A percentile compares a stretch with the other conserved stretches of the same genome.
Conservation (phyloP, 2,888 invertebrate species). For the Belgica antarctica region DNA sequence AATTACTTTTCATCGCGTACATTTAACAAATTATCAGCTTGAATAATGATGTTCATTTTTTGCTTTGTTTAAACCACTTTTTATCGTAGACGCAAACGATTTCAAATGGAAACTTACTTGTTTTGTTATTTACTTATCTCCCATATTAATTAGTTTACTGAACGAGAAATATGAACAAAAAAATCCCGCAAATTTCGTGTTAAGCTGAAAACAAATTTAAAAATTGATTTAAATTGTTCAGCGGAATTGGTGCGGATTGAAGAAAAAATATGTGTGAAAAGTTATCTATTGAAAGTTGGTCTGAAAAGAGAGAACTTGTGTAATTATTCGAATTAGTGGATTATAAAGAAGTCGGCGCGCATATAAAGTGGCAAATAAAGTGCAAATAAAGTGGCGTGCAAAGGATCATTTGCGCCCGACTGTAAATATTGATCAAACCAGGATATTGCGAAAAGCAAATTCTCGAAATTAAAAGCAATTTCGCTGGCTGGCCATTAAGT, state of each 20-base stretch:
- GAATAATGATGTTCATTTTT: background rate
- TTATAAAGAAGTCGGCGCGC: background rate
- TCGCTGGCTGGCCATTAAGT: background rate
- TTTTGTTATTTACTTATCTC: background rate
- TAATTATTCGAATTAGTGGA: background rate
- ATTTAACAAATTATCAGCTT: too few species aligned
- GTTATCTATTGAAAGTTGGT: background rate
- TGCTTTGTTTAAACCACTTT: background rate
- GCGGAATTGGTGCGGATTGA: too few species aligned
- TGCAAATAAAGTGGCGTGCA: background rate
- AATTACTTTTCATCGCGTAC: too few species aligned
- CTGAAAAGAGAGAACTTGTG: background rate
- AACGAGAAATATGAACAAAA: background rate
- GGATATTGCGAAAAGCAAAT: background rate
- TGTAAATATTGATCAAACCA: background rate
- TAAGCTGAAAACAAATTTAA: too few species aligned
- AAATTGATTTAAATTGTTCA: too few species aligned
- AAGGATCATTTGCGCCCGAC: too few species aligned
- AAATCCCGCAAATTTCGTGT: background rate
- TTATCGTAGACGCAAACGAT: background rate
- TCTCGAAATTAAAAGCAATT: slow-evolving; percentile 9
- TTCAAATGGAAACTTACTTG: background rate
- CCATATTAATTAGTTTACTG: background rate
- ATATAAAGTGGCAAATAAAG: background rate
- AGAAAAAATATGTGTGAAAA: too few species aligned